Conservation (phyloP, 1,140 invertebrate genomes). For the Ooceraea biroi region DNA sequence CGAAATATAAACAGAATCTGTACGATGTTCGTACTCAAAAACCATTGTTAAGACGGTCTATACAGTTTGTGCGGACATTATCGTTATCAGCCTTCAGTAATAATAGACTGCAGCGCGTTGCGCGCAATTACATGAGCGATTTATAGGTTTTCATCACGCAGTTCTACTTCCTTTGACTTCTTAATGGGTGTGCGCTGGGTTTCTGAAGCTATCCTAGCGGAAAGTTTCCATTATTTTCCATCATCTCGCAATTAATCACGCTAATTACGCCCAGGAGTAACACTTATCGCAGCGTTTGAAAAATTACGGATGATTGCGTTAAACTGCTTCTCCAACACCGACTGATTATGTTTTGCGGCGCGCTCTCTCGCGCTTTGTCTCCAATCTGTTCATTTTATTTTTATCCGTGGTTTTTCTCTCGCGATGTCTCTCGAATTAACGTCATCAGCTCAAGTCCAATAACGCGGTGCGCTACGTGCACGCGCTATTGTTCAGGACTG, state of each 20-base stretch:
- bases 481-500: not conserved
- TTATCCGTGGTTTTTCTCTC: not conserved
- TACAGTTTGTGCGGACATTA: constrained; percentile 76
- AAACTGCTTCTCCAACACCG: not conserved
- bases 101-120: constrained; percentile 67
- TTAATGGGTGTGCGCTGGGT: constrained; percentile 45
- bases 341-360: not conserved
- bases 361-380: not conserved
- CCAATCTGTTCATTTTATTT: not conserved
- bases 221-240: constrained; percentile 62
- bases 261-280: constrained; percentile 27
- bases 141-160: constrained; percentile 75
- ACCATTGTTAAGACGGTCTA: constrained; percentile 20
- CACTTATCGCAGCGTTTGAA: constrained; percentile 38
- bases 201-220: constrained; percentile 57
- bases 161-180: constrained; percentile 67
- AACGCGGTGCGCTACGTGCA: not conserved
- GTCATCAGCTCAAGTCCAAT: not conserved
- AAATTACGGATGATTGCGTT: constrained; percentile 30
- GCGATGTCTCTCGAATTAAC: not conserved
- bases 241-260: constrained; percentile 54
- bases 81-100: constrained; percentile 75
- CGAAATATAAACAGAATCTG: constrained; percentile 23
- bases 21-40: constrained; percentile 29
- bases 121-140: constrained; percentile 66